Base-by-base conservation (phyloP, 1,140 invertebrate species). In the Hyles euphorbiae region DNA sequence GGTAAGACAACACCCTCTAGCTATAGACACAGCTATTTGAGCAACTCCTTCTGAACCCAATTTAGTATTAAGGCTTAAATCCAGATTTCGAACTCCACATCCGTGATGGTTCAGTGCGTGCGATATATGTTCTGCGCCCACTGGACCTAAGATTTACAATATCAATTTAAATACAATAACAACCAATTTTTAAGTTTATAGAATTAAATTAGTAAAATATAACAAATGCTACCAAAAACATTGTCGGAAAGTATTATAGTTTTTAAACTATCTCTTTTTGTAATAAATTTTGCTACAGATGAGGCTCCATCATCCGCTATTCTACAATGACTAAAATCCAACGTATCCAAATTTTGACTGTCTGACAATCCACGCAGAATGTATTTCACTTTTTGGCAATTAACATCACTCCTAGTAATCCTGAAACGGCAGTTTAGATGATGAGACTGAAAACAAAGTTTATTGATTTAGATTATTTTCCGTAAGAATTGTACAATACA, bases 241-340 rank as follows among this genome's bases (percentile, higher is more conserved):
- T 91, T 91, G 63, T 91, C 87, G 10, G 73, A 72, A 51, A 91
- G 70, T 47, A 89, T 73, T 49, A 91, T 58, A 67, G 74, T 78
- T 56, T 76, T 69, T 8, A 90, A 71, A 63, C 78, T 78, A 7
- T 85, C 77, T 67, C 83, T 81, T 56, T 81, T 81, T 5, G 81
- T 69, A 58, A 85, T 81, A 72, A 84, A 90, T 68, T 89, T 90
- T 34, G 83, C 81, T 32, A 90, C 68, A 34, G 72, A 73, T 33
- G 76, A 70, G 22, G 81, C 80, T 2, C 89, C 90, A 11, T 87
- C 78, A 65, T 91, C 86, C 3, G 66, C 75, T 60, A 90, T 83
- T 73, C 84, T 84, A 53, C 90, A 90, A 67, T 90, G 89, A 58
- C 88, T 89, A 53, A 91, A 87, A 63, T 91, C 90, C 40, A 91